Evolutionary conservation across 2,888 invertebrate genomes (phyloP).

Genomic region (Dasypogon diadema): DNA sequence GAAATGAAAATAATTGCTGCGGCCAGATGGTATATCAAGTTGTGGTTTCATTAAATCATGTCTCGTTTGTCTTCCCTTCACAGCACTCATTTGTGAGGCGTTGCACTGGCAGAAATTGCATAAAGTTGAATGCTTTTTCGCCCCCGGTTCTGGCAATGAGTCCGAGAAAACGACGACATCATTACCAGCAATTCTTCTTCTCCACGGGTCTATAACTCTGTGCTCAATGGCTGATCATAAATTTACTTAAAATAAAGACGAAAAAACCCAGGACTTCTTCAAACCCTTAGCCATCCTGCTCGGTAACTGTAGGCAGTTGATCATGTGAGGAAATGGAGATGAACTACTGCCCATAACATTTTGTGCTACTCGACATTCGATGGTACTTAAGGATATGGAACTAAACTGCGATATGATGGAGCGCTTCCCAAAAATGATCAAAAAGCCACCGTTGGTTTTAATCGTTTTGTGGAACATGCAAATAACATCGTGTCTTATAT

Average conservation of each 20-base stretch:
- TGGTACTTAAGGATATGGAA: constrained; percentile 31
- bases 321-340: constrained; percentile 44
- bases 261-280: constrained; percentile 4
- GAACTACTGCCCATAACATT: constrained; percentile 39
- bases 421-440: constrained; percentile 26
- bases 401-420: constrained; percentile 31
- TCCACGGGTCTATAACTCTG: not conserved
- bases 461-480: constrained; percentile 43
- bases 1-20: constrained; percentile 44
- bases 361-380: constrained; percentile 17
- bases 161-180: constrained; percentile 38
- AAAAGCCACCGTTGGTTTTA: constrained; percentile 19
- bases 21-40: constrained; percentile 36
- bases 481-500: constrained; percentile 37
- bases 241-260: constrained; percentile 40
- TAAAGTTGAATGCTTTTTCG: constrained; percentile 39
- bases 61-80: constrained; percentile 33
- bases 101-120: constrained; percentile 17
- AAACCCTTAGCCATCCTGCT: not conserved
- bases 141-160: constrained; percentile 49
- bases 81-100: constrained; percentile 22
- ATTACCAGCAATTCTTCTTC: constrained; percentile 27
- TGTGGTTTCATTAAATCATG: constrained; percentile 44
- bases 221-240: constrained; percentile 17
- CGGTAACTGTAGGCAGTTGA: not conserved